These are phyloP conservation scores for Pocillopora grandis DNA, from an alignment of 92 coral and sea anemone genomes.

Conservation along the genomic window DNA sequence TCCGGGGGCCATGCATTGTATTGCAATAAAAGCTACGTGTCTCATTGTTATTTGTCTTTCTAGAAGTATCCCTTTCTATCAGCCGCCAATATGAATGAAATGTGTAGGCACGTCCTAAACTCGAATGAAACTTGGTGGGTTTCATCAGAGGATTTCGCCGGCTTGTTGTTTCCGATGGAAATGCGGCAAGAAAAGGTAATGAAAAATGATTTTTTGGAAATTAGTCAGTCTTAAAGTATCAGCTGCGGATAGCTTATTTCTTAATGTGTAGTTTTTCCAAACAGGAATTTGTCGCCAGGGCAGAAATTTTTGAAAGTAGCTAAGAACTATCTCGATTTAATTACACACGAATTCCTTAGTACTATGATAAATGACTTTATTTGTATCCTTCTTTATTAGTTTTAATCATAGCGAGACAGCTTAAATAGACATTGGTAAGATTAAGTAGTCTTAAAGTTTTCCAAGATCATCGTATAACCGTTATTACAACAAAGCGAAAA, in stretches of 20 bases:
- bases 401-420: slow-evolving; percentile 14
- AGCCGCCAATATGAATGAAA: slow-evolving; percentile 11
- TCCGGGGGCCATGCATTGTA: slow-evolving; percentile 9
- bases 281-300: no score
- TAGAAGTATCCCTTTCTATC: slow-evolving; percentile 1
- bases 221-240: background rate
- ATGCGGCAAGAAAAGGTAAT: background rate
- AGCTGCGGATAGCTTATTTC: background rate
- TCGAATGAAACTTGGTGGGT: background rate
- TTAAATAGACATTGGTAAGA: slow-evolving; percentile 16
- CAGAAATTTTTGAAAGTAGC: background rate
- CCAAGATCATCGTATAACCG: slow-evolving; percentile 37
- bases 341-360: slow-evolving; percentile 9
- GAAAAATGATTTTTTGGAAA: background rate
- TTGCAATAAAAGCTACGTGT: slow-evolving; percentile 38
- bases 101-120: slow-evolving; percentile 15
- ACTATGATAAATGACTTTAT: background rate
- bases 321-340: background rate
- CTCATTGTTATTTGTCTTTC: slow-evolving; percentile 9
- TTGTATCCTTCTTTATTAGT: background rate
- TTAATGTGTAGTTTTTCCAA: background rate
- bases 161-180: background rate
- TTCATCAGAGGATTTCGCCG: background rate
- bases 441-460: slow-evolving; percentile 5
- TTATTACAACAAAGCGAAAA: slow-evolving; percentile 35